Evolutionary conservation across 92 coral and sea anemone genomes (phyloP).

Genomic region (Montipora capitata): DNA sequence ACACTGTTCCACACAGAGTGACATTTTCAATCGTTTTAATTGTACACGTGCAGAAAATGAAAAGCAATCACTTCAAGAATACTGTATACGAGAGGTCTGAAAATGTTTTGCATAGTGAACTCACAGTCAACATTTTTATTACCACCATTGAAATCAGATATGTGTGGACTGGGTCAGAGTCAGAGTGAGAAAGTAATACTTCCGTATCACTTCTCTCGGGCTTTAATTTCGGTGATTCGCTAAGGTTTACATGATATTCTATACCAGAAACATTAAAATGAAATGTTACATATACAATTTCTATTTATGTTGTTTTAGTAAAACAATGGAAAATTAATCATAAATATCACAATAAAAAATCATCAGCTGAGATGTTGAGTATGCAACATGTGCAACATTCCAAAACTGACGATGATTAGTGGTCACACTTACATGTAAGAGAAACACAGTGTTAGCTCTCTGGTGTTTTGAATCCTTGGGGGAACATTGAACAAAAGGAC

Average conservation of each 20-base stretch:
- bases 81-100: conserved; percentile 1
- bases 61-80: conserved; percentile 13
- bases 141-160: conserved; percentile 5
- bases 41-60: conserved; percentile 21
- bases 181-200: conserved; percentile 1
- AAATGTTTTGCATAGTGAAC: neutral
- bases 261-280: neutral
- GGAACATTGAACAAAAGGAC: no score
- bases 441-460: no score
- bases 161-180: neutral
- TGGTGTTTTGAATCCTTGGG: no score
- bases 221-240: conserved; percentile 15
- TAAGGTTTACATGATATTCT: neutral
- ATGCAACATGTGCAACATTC: no score
- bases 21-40: conserved; percentile 20
- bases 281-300: neutral
- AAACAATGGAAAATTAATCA: conserved; percentile 20
- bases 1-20: neutral
- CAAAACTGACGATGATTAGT: no score
- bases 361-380: no score
- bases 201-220: conserved; percentile 18
- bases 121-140: neutral
- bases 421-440: no score
- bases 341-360: neutral
- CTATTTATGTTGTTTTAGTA: no score